A percentile compares a stretch with the other conserved stretches of the same genome.
These are phyloP conservation scores for Symphodus melops DNA, from an alignment of 2,113 vertebrate genomes.

Conservation along the genomic window DNA sequence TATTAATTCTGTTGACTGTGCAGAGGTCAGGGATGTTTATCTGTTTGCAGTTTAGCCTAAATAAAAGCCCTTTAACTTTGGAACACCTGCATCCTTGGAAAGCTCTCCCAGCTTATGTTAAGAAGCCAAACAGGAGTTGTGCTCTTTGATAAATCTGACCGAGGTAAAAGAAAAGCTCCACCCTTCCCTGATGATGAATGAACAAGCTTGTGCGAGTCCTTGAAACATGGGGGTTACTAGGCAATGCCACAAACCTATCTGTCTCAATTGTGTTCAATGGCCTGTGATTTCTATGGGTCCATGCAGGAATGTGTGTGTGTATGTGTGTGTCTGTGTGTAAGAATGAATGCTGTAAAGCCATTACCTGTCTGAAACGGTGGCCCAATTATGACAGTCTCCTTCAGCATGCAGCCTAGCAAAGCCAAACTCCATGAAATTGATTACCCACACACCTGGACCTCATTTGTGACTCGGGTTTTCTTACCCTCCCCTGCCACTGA, in stretches of 20 bases:
- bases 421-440: conserved; percentile 76
- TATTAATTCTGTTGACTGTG: conserved; percentile 27
- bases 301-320: conserved; percentile 50
- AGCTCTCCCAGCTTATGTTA: conserved; percentile 57
- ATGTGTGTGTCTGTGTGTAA: conserved; percentile 24
- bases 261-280: conserved; percentile 72
- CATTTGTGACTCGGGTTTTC: conserved; percentile 63
- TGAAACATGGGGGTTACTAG: conserved; percentile 69
- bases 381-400: conserved; percentile 76
- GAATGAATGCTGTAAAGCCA: conserved; percentile 61
- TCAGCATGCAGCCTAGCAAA: conserved; percentile 75
- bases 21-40: conserved; percentile 25
- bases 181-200: conserved; percentile 63
- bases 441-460: conserved; percentile 75
- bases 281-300: conserved; percentile 64
- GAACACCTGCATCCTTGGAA: conserved; percentile 38
- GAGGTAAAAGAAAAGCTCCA: conserved; percentile 31
- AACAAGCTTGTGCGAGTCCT: conserved; percentile 61
- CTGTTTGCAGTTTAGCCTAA: conserved; percentile 58
- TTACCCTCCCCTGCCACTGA: conserved; percentile 14
- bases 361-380: conserved; percentile 73
- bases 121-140: conserved; percentile 36
- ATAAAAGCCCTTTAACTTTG: conserved; percentile 51
- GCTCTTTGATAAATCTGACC: conserved; percentile 62
- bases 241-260: conserved; percentile 67